Evolutionary conservation across 2,113 vertebrate genomes (phyloP).

Genomic region (Phyllostomus discolor): DNA sequence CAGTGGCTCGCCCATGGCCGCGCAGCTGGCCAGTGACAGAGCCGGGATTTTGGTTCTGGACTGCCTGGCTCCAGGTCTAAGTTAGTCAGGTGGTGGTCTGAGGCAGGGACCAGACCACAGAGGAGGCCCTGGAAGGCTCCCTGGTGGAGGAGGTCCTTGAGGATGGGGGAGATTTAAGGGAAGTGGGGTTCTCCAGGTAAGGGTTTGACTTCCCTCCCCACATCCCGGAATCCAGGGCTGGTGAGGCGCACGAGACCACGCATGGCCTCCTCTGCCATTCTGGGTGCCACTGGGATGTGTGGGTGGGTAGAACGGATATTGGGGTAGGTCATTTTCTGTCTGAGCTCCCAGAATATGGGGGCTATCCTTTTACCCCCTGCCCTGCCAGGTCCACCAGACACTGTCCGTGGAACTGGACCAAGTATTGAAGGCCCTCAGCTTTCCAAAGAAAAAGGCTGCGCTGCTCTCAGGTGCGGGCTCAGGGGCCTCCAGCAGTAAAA

Average conservation of each 20-base stretch:
- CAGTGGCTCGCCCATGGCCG: not conserved
- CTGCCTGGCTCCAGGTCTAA: not conserved
- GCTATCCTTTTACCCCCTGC: not conserved
- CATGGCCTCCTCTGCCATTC: not conserved
- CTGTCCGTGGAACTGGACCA: slow-evolving; percentile 85
- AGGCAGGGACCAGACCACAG: not conserved
- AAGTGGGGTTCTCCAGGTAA: not conserved
- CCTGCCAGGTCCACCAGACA: slow-evolving; percentile 85
- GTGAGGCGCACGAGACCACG: not conserved
- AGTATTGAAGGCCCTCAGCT: slow-evolving; percentile 83
- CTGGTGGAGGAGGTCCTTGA: not conserved
- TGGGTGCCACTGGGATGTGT: not conserved
- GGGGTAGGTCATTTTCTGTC: not conserved
- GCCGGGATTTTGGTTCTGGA: not conserved
- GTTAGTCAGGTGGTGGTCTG: not conserved
- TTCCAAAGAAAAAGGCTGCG: slow-evolving; percentile 84
- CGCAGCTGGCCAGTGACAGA: not conserved
- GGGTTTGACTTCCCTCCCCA: not conserved
- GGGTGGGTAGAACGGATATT: not conserved
- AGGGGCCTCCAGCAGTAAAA: not conserved
- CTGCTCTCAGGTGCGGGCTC: slow-evolving; percentile 86
- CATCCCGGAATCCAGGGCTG: not conserved
- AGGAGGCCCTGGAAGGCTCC: not conserved
- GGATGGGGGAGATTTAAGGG: not conserved
- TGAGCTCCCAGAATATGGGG: not conserved